phyloP scores from a whole-genome alignment of 2,797 vertebrate species.

The Acipenser ruthenus region DNA sequence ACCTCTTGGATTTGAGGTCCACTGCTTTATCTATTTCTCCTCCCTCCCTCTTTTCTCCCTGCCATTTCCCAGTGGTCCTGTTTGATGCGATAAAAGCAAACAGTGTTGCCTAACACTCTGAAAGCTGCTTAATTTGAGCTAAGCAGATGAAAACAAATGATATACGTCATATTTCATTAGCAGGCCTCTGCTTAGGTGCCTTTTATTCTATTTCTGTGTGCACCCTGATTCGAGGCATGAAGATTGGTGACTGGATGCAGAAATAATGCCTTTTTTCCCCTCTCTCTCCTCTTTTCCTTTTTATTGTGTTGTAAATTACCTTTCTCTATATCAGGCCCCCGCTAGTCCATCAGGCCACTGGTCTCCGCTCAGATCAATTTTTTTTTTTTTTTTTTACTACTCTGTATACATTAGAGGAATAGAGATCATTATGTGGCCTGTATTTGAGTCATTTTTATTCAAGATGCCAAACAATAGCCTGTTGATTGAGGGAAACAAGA shows the following conservation, averaged over 20 bases:
- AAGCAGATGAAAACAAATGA: slow-evolving; percentile 60
- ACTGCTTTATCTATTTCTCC: not conserved
- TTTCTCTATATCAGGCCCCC: slow-evolving; percentile 50
- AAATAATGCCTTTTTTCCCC: slow-evolving; percentile 39
- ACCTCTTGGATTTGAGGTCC: not conserved
- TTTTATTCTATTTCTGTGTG: slow-evolving; percentile 48
- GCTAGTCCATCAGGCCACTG: slow-evolving; percentile 56
- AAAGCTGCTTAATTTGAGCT: slow-evolving; percentile 58
- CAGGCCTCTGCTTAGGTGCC: slow-evolving; percentile 46
- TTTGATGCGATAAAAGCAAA: slow-evolving; percentile 63
- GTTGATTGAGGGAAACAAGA: slow-evolving; percentile 99
- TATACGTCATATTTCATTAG: slow-evolving; percentile 55
- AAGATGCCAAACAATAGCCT: slow-evolving; percentile 99
- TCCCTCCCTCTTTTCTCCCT: slow-evolving; percentile 38
- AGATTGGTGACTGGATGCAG: slow-evolving; percentile 62
- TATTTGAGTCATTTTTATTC: slow-evolving; percentile 99
- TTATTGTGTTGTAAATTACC: slow-evolving; percentile 75
- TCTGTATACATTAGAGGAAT: slow-evolving; percentile 91
- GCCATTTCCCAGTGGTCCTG: slow-evolving; percentile 36
- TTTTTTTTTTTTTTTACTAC: slow-evolving; percentile 64
- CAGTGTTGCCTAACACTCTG: slow-evolving; percentile 62
- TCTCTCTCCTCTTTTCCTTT: slow-evolving; percentile 30
- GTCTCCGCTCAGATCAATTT: slow-evolving; percentile 57
- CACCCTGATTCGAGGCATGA: slow-evolving; percentile 59
- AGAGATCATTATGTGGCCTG: slow-evolving; percentile 97